Base-by-base conservation (phyloP, 2,797 vertebrate genomes). In the Sebastes taczanowskii region DNA sequence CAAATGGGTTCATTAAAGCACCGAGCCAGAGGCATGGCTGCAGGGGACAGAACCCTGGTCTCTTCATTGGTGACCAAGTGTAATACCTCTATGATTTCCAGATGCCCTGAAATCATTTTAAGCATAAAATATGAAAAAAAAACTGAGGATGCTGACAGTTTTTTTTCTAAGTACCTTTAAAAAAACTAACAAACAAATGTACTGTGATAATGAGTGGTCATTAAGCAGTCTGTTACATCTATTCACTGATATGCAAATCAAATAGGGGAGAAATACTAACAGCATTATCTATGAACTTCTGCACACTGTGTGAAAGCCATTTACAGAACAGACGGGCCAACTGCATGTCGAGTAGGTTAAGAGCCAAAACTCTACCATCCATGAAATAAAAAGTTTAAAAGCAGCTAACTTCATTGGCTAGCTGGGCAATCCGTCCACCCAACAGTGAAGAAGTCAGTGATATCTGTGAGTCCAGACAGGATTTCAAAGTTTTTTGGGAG, bases 11-110 rank as follows among this genome's bases (percentile, higher is more conserved):
- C 72, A 85, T 88, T 88, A 78, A 77, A 81, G 46, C 81, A 67
- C 25, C 7, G 11, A 80, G 83, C 92, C 82, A 55, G 72, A 87
- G 84, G 91, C 87, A 81, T 25, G 6, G 73, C 88, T 91, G 56
- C 70, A 78, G 86, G 86, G 66, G 63, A 70, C 53, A 25, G 65
- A 78, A 83, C 83, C 66, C 34, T 25, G 30, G 35, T 60, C 38
- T 30, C 67, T 70, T 65, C 71, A 59, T 0, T 30, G 30, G 58
- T 55, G 32, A 65, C 32, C 29, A 30, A 42, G 4, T 20, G 11
- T 61, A 9, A 73, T 5, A 59, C 53, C 23, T 14, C 11, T 42
- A 34, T 30, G 18, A 74, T 25, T 66, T 58, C n/a, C 55, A 71
- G 8, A 73, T 49, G 53, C 74, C 53, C 71, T 62, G 18, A 42